Percentiles rank a stretch among this genome's conserved stretches.
These are phyloP conservation scores for Drosophila albomicans DNA, from an alignment of 1,140 invertebrate genomes.

Conservation along the genomic window DNA sequence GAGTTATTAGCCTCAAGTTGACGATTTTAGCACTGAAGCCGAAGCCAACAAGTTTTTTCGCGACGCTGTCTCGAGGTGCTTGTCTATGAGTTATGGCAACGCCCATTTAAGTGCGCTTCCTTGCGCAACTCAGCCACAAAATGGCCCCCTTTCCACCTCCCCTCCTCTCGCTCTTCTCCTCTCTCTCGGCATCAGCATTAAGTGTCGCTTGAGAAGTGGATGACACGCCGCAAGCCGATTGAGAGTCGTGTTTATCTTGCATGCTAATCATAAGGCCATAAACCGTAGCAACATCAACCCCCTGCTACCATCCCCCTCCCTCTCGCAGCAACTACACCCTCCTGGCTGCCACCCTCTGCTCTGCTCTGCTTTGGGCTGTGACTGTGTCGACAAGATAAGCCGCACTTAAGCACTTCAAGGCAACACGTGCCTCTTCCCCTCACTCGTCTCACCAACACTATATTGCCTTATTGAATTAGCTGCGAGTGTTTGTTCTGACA, in stretches of 20 bases:
- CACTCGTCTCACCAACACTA: background rate
- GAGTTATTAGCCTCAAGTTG: constrained; percentile 79
- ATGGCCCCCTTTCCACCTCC: constrained; percentile 27
- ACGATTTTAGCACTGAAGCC: constrained; percentile 56
- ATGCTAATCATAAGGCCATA: constrained; percentile 75
- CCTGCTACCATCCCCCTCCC: background rate
- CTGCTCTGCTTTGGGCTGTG: background rate
- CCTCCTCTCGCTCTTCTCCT: background rate
- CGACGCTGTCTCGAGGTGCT: constrained; percentile 16
- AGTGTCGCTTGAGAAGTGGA: constrained; percentile 12
- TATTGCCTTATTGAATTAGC: background rate
- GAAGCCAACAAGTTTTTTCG: constrained; percentile 57
- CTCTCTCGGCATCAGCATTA: background rate
- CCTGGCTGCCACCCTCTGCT: background rate
- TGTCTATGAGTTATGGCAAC: constrained; percentile 57
- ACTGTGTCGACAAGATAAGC: constrained; percentile 83
- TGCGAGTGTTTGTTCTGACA: background rate
- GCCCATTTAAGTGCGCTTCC: constrained; percentile 52
- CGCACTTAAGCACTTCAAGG: constrained; percentile 50
- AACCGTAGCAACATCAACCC: background rate
- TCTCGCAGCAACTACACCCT: background rate
- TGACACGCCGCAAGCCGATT: constrained; percentile 57
- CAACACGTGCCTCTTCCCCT: constrained; percentile 18
- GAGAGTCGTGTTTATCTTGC: constrained; percentile 68
- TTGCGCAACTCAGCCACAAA: constrained; percentile 46